Evolutionary conservation across 1,140 invertebrate species (phyloP).

Genomic region (Rhopalosiphum padi): DNA sequence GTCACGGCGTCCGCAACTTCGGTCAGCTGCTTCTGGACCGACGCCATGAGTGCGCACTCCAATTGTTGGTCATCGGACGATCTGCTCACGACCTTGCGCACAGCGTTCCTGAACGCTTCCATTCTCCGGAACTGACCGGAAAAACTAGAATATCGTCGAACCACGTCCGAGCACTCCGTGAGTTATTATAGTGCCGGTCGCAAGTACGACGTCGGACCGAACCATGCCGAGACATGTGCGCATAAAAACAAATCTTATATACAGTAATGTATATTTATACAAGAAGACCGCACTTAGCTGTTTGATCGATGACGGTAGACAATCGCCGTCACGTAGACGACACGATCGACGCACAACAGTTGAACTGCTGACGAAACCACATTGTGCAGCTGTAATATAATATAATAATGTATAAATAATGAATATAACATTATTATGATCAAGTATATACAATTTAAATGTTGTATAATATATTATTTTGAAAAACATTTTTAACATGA

Average conservation of each 20-base stretch:
- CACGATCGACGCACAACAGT: not conserved
- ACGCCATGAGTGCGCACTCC: constrained; percentile 26
- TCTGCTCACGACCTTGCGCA: not conserved
- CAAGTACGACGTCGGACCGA: not conserved
- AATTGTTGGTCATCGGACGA: not conserved
- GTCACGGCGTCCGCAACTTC: constrained; percentile 13
- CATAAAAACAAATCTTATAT: not conserved
- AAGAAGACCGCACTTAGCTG: not conserved
- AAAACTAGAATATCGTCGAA: not conserved
- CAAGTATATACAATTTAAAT: not conserved
- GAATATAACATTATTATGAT: not conserved
- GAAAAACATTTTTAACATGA: not conserved
- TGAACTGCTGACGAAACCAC: not conserved
- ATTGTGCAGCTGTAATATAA: not conserved
- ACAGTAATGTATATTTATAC: not conserved
- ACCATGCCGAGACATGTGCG: not conserved
- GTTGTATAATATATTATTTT: not conserved
- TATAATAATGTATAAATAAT: not conserved
- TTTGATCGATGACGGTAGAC: not conserved
- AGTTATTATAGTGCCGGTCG: not conserved
- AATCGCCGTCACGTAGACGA: not conserved
- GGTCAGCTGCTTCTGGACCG: constrained; percentile 14
- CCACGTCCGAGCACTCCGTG: not conserved
- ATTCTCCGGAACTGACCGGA: not conserved
- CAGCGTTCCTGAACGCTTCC: constrained; percentile 34